phyloP scores from a whole-genome alignment of 2,113 vertebrate genomes.

The Ginglymostoma cirratum region DNA sequence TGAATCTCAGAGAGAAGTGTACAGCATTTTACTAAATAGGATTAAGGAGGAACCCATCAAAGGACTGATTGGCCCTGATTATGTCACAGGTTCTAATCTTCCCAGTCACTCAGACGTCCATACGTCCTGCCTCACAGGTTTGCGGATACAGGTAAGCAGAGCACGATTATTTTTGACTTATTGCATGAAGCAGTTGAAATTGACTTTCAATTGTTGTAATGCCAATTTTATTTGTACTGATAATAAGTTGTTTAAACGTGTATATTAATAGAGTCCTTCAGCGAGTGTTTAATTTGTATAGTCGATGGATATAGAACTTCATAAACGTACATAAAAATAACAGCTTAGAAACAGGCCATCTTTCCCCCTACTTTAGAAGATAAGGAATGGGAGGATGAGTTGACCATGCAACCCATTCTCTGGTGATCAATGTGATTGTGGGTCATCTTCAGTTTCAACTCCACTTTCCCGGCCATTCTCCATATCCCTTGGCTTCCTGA shows the following conservation, averaged over 20 bases:
- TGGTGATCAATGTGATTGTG: too few species aligned
- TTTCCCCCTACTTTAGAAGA: background rate
- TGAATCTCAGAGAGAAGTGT: slow-evolving; percentile 63
- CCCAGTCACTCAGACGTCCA: slow-evolving; percentile 87
- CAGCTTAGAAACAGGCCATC: background rate
- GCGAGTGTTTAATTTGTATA: background rate
- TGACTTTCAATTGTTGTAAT: background rate
- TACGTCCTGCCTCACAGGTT: slow-evolving; percentile 83
- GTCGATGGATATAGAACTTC: background rate
- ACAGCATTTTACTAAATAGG: slow-evolving; percentile 58
- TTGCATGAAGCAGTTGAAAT: background rate
- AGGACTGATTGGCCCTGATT: slow-evolving; percentile 73
- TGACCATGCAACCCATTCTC: too few species aligned
- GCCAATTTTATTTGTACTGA: background rate
- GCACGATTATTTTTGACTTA: background rate
- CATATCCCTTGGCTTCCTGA: too few species aligned
- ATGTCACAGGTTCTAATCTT: slow-evolving; percentile 87
- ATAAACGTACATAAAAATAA: background rate
- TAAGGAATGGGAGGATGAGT: too few species aligned
- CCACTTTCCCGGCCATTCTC: too few species aligned
- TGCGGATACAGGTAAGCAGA: slow-evolving; percentile 78
- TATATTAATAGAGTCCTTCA: background rate
- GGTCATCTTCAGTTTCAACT: too few species aligned
- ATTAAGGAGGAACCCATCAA: slow-evolving; percentile 64
- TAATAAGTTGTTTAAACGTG: background rate